phyloP scores from a whole-genome alignment of 2,797 vertebrate species.

The Dendrocincla fuliginosa region DNA sequence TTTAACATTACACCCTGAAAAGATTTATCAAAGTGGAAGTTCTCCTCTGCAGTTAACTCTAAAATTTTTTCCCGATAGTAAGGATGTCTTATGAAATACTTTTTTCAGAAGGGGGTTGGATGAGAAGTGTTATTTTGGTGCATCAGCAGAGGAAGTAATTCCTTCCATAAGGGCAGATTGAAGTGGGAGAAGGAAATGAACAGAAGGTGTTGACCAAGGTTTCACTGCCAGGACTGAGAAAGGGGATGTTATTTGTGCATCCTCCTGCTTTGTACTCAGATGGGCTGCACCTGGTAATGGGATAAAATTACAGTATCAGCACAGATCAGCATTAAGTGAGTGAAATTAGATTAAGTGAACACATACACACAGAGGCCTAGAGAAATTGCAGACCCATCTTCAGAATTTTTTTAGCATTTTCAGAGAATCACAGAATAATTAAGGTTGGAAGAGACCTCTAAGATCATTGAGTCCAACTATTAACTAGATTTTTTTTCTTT shows the following conservation, averaged over 20 bases:
- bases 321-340: neutral
- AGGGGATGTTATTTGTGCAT: neutral
- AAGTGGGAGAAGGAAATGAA: neutral
- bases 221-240: neutral
- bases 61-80: neutral
- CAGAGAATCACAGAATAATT: neutral
- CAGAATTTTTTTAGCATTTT: neutral
- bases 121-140: neutral
- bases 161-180: neutral
- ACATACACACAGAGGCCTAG: neutral
- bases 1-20: neutral
- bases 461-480: neutral
- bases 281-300: neutral
- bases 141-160: neutral
- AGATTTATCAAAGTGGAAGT: neutral
- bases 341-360: neutral
- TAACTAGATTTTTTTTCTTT: neutral
- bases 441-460: neutral
- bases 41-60: neutral
- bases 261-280: neutral
- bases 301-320: neutral
- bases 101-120: neutral
- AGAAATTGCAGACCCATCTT: neutral
- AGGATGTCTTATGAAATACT: neutral
- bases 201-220: neutral